phyloP scores from a whole-genome alignment of 2,888 invertebrate genomes.

The Tridacna gigas region DNA sequence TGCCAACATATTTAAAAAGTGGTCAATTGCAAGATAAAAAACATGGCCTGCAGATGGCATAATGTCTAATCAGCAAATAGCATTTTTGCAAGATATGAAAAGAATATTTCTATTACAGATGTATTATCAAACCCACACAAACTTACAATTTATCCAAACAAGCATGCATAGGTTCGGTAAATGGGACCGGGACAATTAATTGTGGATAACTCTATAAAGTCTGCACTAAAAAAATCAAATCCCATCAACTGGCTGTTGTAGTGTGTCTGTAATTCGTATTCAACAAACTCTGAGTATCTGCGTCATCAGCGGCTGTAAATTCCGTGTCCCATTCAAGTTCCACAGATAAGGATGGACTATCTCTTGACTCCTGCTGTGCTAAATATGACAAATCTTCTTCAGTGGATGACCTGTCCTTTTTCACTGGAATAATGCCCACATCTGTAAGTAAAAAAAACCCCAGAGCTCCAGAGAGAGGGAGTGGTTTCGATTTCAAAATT shows the following conservation, averaged over 20 bases:
- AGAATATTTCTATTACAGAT: not conserved
- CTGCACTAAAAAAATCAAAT: not conserved
- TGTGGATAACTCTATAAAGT: not conserved
- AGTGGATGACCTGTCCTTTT: slow-evolving; percentile 67
- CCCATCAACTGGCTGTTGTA: slow-evolving; percentile 10
- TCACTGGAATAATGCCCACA: slow-evolving; percentile 47
- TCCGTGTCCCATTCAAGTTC: slow-evolving; percentile 81
- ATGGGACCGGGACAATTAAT: not conserved
- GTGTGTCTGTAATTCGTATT: slow-evolving; percentile 38
- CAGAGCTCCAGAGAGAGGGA: too few species aligned
- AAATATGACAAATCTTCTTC: slow-evolving; percentile 69
- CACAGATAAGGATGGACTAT: slow-evolving; percentile 63
- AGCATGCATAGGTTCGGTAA: not conserved
- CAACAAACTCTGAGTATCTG: slow-evolving; percentile 57
- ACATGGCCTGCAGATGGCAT: not conserved
- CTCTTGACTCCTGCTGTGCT: slow-evolving; percentile 47
- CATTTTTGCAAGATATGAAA: not conserved
- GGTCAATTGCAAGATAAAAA: not conserved
- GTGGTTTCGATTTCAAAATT: too few species aligned
- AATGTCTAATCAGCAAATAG: too few species aligned
- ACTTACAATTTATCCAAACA: not conserved
- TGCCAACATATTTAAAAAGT: not conserved
- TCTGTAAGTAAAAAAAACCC: slow-evolving; percentile 10
- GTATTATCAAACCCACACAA: not conserved
- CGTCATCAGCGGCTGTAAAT: slow-evolving; percentile 76